Evolutionary conservation across 2,797 vertebrate species (phyloP).

Genomic region (Hyperoplus immaculatus): DNA sequence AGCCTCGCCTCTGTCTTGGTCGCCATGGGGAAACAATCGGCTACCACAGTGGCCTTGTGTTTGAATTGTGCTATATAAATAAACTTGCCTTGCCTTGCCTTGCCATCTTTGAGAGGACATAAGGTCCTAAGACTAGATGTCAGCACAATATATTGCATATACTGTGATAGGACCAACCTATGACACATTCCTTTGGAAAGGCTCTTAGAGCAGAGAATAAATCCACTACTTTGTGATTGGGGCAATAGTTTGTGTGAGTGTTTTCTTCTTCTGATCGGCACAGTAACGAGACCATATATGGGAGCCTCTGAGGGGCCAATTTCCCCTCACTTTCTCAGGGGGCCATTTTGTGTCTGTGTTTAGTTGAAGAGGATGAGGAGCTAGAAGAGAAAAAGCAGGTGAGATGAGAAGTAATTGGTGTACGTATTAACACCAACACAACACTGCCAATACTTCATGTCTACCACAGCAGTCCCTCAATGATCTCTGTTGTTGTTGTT

Average conservation of each 20-base stretch:
- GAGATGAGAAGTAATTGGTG: not conserved
- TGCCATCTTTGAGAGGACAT: no score
- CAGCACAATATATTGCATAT: not conserved
- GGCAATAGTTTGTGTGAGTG: not conserved
- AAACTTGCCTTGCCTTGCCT: no score
- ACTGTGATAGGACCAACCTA: not conserved
- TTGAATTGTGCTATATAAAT: no score
- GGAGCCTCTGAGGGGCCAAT: conserved; percentile 9
- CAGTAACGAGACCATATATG: not conserved
- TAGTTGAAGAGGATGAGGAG: not conserved
- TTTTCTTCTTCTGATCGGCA: not conserved
- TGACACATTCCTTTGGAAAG: not conserved
- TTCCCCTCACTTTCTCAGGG: not conserved
- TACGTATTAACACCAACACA: not conserved
- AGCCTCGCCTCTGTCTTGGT: no score
- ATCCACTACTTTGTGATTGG: conserved; percentile 1
- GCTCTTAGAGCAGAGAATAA: not conserved
- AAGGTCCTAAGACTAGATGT: no score
- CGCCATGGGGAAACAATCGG: no score
- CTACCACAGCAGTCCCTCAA: not conserved
- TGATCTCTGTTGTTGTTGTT: not conserved
- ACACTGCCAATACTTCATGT: not conserved
- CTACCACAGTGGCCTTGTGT: no score
- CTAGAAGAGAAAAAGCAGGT: not conserved
- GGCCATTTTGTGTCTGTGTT: not conserved